A percentile compares a stretch with the other conserved stretches of the same genome.
phyloP scores from a whole-genome alignment of 2,888 invertebrate genomes.

The Cosmia pyralina region DNA sequence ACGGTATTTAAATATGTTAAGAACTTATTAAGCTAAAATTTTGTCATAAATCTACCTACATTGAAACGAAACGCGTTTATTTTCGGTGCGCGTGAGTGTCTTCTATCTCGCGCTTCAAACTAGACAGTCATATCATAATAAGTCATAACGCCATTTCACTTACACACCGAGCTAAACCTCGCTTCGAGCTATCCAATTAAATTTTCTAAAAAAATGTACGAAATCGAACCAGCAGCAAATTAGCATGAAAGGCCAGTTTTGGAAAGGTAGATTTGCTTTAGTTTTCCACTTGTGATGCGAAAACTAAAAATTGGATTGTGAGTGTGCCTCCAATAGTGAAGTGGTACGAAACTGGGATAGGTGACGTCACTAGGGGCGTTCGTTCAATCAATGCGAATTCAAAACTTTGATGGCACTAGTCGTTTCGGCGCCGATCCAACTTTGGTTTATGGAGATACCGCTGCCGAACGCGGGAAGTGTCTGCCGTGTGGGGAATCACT shows the following conservation, averaged over 20 bases:
- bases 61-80: too few species aligned
- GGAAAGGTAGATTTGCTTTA: constrained; percentile 10
- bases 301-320: constrained; percentile 54
- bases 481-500: constrained; percentile 44
- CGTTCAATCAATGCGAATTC: constrained; percentile 73
- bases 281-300: constrained; percentile 29
- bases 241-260: constrained; percentile 4
- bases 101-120: too few species aligned
- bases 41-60: too few species aligned
- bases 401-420: constrained; percentile 74
- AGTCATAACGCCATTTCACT: too few species aligned
- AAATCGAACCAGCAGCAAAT: not conserved
- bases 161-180: too few species aligned
- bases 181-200: too few species aligned
- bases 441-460: constrained; percentile 69
- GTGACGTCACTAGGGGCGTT: constrained; percentile 64
- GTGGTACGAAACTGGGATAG: constrained; percentile 50
- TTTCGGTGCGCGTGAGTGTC: too few species aligned
- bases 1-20: too few species aligned
- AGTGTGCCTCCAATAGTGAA: constrained; percentile 42
- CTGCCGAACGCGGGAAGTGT: constrained; percentile 62
- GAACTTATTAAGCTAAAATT: too few species aligned
- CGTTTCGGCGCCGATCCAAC: constrained; percentile 66
- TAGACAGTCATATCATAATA: too few species aligned
- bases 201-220: not conserved